Base-by-base conservation (phyloP, 2,888 invertebrate species). In the Drosophila aldrichi region DNA sequence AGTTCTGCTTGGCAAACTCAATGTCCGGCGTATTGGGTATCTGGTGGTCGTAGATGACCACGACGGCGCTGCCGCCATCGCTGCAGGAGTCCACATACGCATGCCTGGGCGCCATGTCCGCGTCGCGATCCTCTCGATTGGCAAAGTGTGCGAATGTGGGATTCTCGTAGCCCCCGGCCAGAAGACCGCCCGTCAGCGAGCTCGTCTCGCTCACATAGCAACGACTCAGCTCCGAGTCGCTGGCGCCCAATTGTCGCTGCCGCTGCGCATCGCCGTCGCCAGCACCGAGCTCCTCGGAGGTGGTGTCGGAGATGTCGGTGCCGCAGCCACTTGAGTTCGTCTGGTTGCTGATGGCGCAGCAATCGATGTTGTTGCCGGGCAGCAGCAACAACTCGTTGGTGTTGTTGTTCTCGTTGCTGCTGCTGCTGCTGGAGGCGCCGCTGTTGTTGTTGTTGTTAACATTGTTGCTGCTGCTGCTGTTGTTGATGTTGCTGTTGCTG, bases 81-180 rank as follows among this genome's bases (percentile, higher is more conserved):
- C 90, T 90, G 75, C 89, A 78, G 38, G 80, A 84, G 43, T 91
- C 91, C 56, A 80, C 82, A 57, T 89, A 90, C 18, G 79, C 81
- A 43, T 88, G 90, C 8, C 87, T 12, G 3, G 49, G 49, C 32
- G 1, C 49, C 7, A 34, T 75, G 32, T 89, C 89, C 14, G 90
- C 85, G 62, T 91, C 92, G 22, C 57, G 75, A 7, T 85, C 85
- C 16, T 85, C 88, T 0, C 89, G 76, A 54, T 62, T 77, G 52
- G 88, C 92, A 29, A 93, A 91, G 79, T 93, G 93, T 3, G 86
- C 91, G 70, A 92, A 93, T 22, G 93, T 93, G 51, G 92, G 93
- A 90, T 93, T 93, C 79, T 92, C 92, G 65, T 91, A 92, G 66
- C 93, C 92, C 9, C 89, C 91, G 34, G 82, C 79, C 51, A 73